Evolutionary conservation across 2,797 vertebrate genomes (phyloP), one percentile per base, ranked within the genome.

Genomic region (Neomorphus geoffroyi): DNA sequence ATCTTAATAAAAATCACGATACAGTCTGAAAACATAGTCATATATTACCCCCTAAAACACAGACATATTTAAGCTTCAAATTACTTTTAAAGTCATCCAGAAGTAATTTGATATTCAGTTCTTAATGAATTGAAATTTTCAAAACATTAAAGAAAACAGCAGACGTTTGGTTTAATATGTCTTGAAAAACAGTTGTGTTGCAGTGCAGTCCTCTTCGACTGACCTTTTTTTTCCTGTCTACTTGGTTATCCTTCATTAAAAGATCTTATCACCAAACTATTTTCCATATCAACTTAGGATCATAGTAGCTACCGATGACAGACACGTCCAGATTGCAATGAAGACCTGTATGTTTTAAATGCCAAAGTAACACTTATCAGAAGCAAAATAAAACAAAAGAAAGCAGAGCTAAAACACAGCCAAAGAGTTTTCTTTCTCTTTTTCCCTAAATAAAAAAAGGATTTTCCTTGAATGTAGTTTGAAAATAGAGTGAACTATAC

Each of bases 141-240:
- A 89, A 67, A 87, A 24, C 26, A 19, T 74, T 95, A 81, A 93
- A 86, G 65, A 94, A 33, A 93, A 70, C 37, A 95, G 64, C 80
- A 97, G 91, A 80, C 94, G 65, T 84, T 97, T 19, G 12, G 85
- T 96, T 95, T 73, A 91, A 95, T 86, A 86, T 96, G 96, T 97
- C 96, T 70, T 89, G 83, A 85, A 92, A 97, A 96, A 82, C 19
- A 81, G 74, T 96, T 96, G 35, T 94, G 74, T 13, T 94, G 17
- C 57, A 88, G 81, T 35, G 4, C 37, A 91, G 3, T 83, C 9
- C 21, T 86, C 14, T 90, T 71, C 85, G 32, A 54, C 13, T 94
- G 62, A 90, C 30, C 51, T 23, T 24, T 67, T 67, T 80, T 67
- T 51, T 57, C 39, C 75, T 54, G 26, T 69, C 70, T 84, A 12